Evolutionary conservation across 2,888 invertebrate genomes (phyloP), one percentile per base, ranked within the genome.

Genomic region (Phortica magna): DNA sequence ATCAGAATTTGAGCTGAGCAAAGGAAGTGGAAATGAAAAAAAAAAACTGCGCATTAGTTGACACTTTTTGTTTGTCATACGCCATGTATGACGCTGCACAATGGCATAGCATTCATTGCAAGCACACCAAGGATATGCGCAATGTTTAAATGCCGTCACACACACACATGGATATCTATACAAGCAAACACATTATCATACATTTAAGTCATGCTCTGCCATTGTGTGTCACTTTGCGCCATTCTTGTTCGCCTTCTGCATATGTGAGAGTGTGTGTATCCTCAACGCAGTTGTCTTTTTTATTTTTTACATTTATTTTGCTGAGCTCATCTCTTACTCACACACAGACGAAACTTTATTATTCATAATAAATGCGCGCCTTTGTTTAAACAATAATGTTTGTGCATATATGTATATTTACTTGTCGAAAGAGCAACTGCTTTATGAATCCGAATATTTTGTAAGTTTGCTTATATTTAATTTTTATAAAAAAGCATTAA

Each of bases 31-130:
- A 41, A 41, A 3, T 59, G 9, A 12, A 43, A 17, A 68, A 43
- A 17, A 68, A 68, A 68, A 53, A 53, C 9, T 71, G 53, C 53
- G 39, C 68, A 71, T 71, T 71, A 71, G 70, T 71, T 71, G 70
- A 71, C 70, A 71, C 70, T 71, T 71, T 71, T 71, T 71, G 48
- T 53, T 71, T 71, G 70, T 65, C 22, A 39, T 55, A 71, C 55
- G 55, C 14, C 70, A 39, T 71, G 70, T 19, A 67, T 42, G 67
- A 70, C 70, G 9, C 7, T 31, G n/a, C 14, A 71, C 55, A 53
- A 55, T 71, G 70, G 17, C 48, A 12, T 22, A n/a, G 14, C 53
- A 53, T 22, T 61, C 61, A 22, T 61, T 61, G 61, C 61, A 22
- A 22, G 22, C 22, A 55, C 17, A 55, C 14, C n/a, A 42, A 68